Base-by-base conservation (phyloP, 2,797 vertebrate genomes). In the Darevskia mixta region DNA sequence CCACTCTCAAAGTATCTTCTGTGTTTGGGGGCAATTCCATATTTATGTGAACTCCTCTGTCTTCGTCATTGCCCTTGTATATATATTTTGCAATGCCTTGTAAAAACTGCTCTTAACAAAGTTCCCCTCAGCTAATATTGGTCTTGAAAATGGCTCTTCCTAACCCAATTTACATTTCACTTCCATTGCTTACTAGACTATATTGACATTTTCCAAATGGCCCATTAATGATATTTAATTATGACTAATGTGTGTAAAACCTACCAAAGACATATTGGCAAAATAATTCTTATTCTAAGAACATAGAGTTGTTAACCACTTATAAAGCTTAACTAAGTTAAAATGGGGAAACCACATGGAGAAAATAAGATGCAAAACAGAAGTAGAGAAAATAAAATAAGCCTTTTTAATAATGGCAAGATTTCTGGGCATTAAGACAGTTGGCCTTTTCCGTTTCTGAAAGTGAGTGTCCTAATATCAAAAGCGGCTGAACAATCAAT, bases 401-500 rank as follows among this genome's bases (percentile, higher is more conserved):
- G 79, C 35, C 86, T 87, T 27, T 4, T 69, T 77, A 80, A 43
- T 90, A 83, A 88, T 71, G 77, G 86, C 89, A 64, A 76, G 66
- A 89, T 86, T 2, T 90, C 35, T 75, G n/a, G 20, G 79, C 91
- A 89, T 88, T 92, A 90, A 90, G 41, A 15, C 71, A n/a, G 83
- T 90, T 75, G 82, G 43, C 80, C 93, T 85, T 92, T 71, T 58
- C 49, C 45, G 38, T 87, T 77, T 82, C 25, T 78, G 25, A 87
- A 87, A 92, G 35, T 80, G 38, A 91, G 11, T 32, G 5, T n/a
- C 87, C 88, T 85, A 78, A 89, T 93, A 93, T 86, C 13, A 94
- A 86, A 95, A 94, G 85, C 86, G 87, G 84, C 86, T 87, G 85
- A 93, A 88, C 90, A 90, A 90, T 5, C 66, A 72, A 88, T 0